Percentiles rank a stretch among this genome's conserved stretches.
These are phyloP conservation scores for Mirza zaza DNA, from an alignment of 2,113 vertebrate genomes.

Conservation along the genomic window DNA sequence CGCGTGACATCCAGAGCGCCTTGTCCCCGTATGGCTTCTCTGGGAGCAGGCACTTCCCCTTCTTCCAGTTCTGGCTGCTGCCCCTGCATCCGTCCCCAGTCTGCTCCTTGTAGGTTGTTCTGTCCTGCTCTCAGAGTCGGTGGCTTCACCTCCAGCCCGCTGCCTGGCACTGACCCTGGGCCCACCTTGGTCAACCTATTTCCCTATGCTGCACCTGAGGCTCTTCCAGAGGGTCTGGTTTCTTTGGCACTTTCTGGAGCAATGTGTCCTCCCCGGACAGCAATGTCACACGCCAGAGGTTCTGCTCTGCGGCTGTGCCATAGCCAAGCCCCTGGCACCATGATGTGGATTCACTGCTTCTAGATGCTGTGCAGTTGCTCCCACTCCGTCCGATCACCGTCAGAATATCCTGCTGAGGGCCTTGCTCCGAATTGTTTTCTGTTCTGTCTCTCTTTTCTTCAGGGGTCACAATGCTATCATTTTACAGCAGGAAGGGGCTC, in stretches of 20 bases:
- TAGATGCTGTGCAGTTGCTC: not conserved
- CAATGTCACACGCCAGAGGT: rapidly evolving
- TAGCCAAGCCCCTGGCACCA: too few relatives aligned
- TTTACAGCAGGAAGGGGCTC: not conserved
- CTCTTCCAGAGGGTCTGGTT: not conserved
- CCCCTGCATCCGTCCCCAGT: too few relatives aligned
- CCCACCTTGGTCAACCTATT: not conserved
- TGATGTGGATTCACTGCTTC: rapidly evolving
- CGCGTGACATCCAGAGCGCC: not conserved
- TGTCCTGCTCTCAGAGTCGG: not conserved
- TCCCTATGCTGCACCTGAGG: not conserved
- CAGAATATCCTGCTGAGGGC: not conserved
- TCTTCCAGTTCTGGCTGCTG: rapidly evolving
- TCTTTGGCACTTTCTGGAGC: not conserved
- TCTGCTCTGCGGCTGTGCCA: too few relatives aligned
- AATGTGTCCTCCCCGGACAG: not conserved
- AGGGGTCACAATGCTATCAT: not conserved
- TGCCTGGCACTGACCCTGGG: not conserved
- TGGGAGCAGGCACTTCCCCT: rapidly evolving
- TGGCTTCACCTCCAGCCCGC: not conserved
- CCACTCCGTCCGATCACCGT: not conserved
- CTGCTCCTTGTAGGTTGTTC: not conserved
- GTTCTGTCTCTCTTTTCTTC: not conserved
- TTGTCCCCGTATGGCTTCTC: not conserved
- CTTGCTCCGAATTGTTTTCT: not conserved